Evolutionary conservation across 2,113 vertebrate species (phyloP).

Genomic region (Poeciliopsis prolifica): DNA sequence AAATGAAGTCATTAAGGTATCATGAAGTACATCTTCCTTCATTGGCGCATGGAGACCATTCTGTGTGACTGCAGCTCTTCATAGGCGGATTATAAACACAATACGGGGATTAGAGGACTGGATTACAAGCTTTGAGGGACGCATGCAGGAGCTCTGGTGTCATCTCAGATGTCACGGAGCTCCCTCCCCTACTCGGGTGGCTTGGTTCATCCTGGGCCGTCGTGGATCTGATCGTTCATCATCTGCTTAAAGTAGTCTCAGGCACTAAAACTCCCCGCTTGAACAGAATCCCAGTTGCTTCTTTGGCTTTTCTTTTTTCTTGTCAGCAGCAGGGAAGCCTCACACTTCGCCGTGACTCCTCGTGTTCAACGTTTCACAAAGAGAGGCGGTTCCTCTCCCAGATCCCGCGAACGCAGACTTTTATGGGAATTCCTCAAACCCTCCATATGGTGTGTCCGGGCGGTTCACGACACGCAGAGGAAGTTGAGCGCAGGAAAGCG

Average conservation of each 20-base stretch:
- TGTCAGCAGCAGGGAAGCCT: constrained; percentile 34
- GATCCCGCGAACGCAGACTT: constrained; percentile 29
- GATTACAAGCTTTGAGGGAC: constrained; percentile 51
- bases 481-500: neutral
- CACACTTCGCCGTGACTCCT: constrained; percentile 30
- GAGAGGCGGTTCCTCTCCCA: constrained; percentile 38
- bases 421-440: constrained; percentile 7
- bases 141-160: constrained; percentile 36
- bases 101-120: constrained; percentile 35
- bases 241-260: constrained; percentile 57
- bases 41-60: constrained; percentile 58
- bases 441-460: neutral
- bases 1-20: constrained; percentile 13
- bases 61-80: constrained; percentile 40
- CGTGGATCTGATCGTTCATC: constrained; percentile 18
- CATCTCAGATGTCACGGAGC: constrained; percentile 27
- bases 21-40: constrained; percentile 48
- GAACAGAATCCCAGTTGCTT: constrained; percentile 32
- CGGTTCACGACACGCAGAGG: constrained; percentile 57
- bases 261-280: constrained; percentile 10
- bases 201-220: constrained; percentile 18
- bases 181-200: constrained; percentile 16
- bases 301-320: constrained; percentile 2
- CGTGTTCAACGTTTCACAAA: constrained; percentile 33
- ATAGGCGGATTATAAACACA: constrained; percentile 46